Base-by-base conservation (phyloP, 1,140 invertebrate species). In the Atta colombica region DNA sequence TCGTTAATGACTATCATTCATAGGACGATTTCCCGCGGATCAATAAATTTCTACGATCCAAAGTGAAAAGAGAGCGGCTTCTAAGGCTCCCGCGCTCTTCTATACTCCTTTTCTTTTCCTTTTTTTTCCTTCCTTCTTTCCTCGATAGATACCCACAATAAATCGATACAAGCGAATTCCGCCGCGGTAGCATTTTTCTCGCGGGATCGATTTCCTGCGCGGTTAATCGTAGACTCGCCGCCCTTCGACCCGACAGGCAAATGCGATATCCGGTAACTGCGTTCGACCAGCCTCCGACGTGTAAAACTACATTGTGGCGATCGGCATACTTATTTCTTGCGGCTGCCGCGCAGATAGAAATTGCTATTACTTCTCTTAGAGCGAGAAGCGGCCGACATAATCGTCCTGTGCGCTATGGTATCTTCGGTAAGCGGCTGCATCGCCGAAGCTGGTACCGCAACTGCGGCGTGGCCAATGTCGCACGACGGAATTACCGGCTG, bases 161-260 rank as follows among this genome's bases (percentile, higher is more conserved):
- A 51, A 16, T n/a, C 69, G 69, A 75, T 71, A 58, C 69, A 49
- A 71, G 80, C 21, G 12, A 69, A 68, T 80, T 80, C 28, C 63
- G 49, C 45, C 69, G 55, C 18, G 14, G 80, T 28, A 18, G 61
- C 5, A 61, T 82, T 74, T 74, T 74, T 61, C 55, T 61, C 39
- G n/a, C 80, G 28, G 69, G n/a, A n/a, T 84, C 55, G 80, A 75
- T 84, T 84, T 61, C 80, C 69, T 61, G 39, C 53, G 55, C 35
- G 53, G 78, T 60, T 82, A 61, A 82, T 82, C 68, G 80, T 68
- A 25, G 3, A 25, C 68, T 21, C 45, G 51, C 53, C 58, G 80
- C 69, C 80, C 80, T 74, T 49, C 80, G 68, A 75, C 80, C 80
- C 28, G n/a, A 81, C 77, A 84, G 80, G 80, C 80, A 84, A 75